Evolutionary conservation across 2,888 invertebrate species (phyloP), one percentile per base, ranked within the genome.

Genomic region (Caenorhabditis plicata): DNA sequence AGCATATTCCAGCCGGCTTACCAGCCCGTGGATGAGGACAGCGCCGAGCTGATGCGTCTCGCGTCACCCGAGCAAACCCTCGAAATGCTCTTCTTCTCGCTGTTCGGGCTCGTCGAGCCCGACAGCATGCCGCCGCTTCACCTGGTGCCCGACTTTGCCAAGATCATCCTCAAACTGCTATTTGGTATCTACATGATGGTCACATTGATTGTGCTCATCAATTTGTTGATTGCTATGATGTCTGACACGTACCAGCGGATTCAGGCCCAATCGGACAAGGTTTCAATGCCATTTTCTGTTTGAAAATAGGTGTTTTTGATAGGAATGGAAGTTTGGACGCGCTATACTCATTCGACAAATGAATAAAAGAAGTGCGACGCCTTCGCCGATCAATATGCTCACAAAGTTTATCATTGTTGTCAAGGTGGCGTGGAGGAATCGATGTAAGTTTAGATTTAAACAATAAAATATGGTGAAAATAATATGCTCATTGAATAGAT

Each of bases 201-300:
- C 83, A 92, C 93, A 77, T 89, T 94, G 83, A 91, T 96, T 85
- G 77, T 71, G 83, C 88, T 96, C 81, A 92, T 95, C 85, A 95
- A 96, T 86, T 88, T 96, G 83, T 89, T 96, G 83, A 96, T 96
- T 88, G 96, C 96, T 86, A 95, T 96, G 95, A 95, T 96, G 94
- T 94, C 94, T 85, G 95, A 96, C 87, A 96, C 96, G 81, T 96
- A 98, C 85, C 95, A 96, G 85, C 88, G 79, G 7, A 80, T 80
- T 61, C 91, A 98, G 88, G 95, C 95, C 31, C 95, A 96, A 87
- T 96, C 96, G 39, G 98, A 98, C 84, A 95, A 93, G 78, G n/a
- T n/a, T n/a, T n/a, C n/a, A n/a, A n/a, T n/a, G n/a, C n/a, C n/a
- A n/a, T n/a, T n/a, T n/a, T n/a, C n/a, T n/a, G n/a, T n/a, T n/a